Conservation (phyloP, 2,797 vertebrate species). For the Peromyscus melanophrys region DNA sequence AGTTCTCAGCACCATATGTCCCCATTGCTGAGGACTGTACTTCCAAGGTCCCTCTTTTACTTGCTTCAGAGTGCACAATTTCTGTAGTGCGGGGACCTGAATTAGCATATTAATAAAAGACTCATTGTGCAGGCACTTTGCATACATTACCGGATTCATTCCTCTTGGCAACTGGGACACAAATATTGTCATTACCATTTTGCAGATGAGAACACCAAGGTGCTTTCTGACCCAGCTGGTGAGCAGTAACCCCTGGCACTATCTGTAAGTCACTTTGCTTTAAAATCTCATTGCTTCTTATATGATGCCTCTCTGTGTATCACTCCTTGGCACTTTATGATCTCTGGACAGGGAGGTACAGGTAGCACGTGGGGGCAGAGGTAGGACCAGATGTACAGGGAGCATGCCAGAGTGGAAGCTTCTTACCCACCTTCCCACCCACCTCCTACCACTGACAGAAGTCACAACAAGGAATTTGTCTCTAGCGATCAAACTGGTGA, state of each 20-base stretch:
- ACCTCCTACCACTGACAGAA: slow-evolving; percentile 24
- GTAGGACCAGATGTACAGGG: too few relatives aligned
- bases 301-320: not conserved
- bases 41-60: not conserved
- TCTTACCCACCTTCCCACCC: not conserved
- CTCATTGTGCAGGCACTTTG: accelerated
- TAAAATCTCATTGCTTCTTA: not conserved
- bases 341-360: not conserved
- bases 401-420: not conserved
- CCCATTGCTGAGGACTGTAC: not conserved
- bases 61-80: not conserved
- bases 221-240: not conserved
- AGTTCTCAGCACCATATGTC: not conserved
- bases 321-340: not conserved
- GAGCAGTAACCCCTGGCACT: not conserved
- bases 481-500: slow-evolving; percentile 72
- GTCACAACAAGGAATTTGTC: slow-evolving; percentile 80
- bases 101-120: not conserved
- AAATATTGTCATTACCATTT: not conserved
- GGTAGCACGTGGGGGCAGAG: not conserved
- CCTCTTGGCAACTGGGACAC: not conserved
- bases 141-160: not conserved
- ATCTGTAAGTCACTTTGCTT: not conserved
- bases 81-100: not conserved
- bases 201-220: not conserved